Base-by-base conservation (phyloP, 1,140 invertebrate genomes). In the Temnothorax curvispinosus region DNA sequence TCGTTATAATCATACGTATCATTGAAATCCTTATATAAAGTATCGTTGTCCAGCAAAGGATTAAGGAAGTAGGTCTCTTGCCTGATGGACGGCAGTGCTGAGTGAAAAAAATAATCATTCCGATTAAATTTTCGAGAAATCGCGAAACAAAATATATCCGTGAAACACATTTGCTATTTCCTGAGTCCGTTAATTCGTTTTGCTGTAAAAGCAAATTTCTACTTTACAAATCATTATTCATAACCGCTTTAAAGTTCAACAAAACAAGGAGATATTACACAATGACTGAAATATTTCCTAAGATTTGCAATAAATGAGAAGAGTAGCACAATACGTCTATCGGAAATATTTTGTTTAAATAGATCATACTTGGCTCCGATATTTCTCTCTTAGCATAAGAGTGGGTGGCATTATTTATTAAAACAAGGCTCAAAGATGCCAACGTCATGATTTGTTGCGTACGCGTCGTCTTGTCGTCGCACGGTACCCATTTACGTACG, bases 401-500 rank as follows among this genome's bases (percentile, higher is more conserved):
- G n/a, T 58, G 60, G 2, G 90, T 92, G 0, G 90, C 32, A 62
- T 94, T 95, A n/a, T 91, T 87, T n/a, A 91, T 88, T 21, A 94
- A 27, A 8, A 93, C 80, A 3, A 95, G 82, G 88, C 93, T 94
- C 35, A 95, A 78, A 3, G 94, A 93, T 4, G 91, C 91, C 2
- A 95, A 11, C 0, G 92, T 90, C 9, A 87, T 87, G 0, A 92
- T 85, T 0, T 88, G 47, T 50, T 89, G 88, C 0, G 89, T 72
- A 38, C 87, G 89, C 0, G 44, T 52, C 38, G 62, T 3, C 13
- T 71, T 38, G 3, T 88, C 56, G 7, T 77, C 47, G 56, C 95
- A 95, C 2, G 91, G 54, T 0, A 93, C 72, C 3, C 41, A 58
- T 32, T 89, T 87, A 8, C 93, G 32, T 0, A 2, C 88, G 41